These are phyloP conservation scores for Argynnis bischoffii DNA, from an alignment of 2,888 invertebrate genomes.

Conservation along the genomic window DNA sequence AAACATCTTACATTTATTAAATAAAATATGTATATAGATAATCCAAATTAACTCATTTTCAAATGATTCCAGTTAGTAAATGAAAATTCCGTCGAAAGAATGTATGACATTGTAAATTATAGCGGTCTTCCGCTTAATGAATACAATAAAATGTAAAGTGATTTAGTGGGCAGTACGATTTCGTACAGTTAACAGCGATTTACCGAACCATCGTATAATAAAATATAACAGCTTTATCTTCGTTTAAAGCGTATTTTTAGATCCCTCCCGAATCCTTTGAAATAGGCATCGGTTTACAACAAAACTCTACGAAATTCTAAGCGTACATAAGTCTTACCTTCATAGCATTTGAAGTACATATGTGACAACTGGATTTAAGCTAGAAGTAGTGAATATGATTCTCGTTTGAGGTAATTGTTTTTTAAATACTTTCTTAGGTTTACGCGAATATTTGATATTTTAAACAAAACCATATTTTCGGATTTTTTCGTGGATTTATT, in stretches of 20 bases:
- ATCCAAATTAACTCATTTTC: too few species aligned
- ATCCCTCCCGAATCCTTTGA: not conserved
- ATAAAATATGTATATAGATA: too few species aligned
- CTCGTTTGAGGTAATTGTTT: too few species aligned
- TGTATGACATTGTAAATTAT: constrained; percentile 12
- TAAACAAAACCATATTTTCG: too few species aligned
- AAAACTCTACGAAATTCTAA: not conserved
- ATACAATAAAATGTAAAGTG: constrained; percentile 22
- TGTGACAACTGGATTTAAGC: too few species aligned
- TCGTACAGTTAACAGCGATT: constrained; percentile 24
- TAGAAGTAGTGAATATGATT: too few species aligned
- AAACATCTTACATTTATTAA: too few species aligned
- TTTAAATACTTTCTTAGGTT: too few species aligned
- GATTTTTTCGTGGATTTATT: too few species aligned
- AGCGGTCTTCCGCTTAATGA: constrained; percentile 28
- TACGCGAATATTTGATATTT: too few species aligned
- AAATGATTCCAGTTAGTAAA: not conserved
- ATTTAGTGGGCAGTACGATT: constrained; percentile 25
- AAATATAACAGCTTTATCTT: constrained; percentile 23
- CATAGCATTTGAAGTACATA: too few species aligned
- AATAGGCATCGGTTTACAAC: not conserved
- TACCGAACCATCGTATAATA: constrained; percentile 20
- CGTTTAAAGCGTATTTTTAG: constrained; percentile 9
- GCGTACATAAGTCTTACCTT: too few species aligned
- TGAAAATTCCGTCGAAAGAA: not conserved